phyloP scores from a whole-genome alignment of 2,113 vertebrate species.

The Pycnonotus jocosus region DNA sequence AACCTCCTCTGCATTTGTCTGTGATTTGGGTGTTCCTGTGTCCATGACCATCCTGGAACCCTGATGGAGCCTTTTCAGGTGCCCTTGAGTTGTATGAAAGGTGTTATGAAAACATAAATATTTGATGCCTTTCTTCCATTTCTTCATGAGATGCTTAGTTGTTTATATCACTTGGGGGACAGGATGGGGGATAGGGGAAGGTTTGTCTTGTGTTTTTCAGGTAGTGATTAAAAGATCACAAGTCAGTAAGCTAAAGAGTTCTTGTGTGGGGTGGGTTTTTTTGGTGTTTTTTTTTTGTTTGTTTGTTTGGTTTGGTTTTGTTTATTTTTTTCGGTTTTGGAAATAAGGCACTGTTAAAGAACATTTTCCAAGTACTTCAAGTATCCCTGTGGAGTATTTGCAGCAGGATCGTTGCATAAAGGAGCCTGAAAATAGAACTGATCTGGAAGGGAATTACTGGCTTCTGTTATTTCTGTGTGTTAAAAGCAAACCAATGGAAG shows the following conservation, averaged over 20 bases:
- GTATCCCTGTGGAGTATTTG: neutral
- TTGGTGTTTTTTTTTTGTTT: too few species aligned
- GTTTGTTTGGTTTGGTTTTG: neutral
- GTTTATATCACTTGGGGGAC: neutral
- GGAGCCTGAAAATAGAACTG: neutral
- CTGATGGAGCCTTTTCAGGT: neutral
- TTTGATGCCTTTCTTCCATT: neutral
- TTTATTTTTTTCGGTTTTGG: too few species aligned
- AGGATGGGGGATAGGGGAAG: too few species aligned
- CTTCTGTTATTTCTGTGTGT: neutral
- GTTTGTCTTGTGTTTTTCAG: neutral
- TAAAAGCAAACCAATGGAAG: neutral
- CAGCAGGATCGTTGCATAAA: neutral
- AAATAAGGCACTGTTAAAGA: neutral
- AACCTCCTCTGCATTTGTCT: neutral
- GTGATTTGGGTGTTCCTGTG: neutral
- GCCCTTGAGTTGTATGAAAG: neutral
- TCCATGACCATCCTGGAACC: neutral
- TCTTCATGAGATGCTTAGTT: neutral
- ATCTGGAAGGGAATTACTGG: neutral
- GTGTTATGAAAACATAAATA: neutral
- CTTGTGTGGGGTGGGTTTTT: neutral
- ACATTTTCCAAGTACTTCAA: neutral
- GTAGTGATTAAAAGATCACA: neutral
- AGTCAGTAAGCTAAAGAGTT: neutral